Conservation (phyloP, 2,888 invertebrate genomes). For the Dryocosmus kuriphilus region DNA sequence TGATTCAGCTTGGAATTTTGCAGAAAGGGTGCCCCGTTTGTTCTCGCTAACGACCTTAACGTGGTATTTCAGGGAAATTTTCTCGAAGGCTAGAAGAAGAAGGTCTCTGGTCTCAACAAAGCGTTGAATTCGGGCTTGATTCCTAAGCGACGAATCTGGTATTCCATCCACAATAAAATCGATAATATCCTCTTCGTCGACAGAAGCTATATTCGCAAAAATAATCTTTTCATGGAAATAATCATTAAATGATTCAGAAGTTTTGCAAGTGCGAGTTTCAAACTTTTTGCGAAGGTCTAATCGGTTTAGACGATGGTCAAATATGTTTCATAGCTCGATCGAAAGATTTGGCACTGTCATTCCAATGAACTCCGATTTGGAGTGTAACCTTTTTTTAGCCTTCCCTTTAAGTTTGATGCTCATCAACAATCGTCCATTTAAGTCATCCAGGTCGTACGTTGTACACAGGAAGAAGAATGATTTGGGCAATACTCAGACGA, state of each 20-base stretch:
- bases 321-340: neutral
- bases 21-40: neutral
- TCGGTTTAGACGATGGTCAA: neutral
- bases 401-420: slow-evolving; percentile 48
- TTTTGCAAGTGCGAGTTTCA: slow-evolving; percentile 16
- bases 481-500: no score
- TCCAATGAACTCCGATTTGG: slow-evolving; percentile 49
- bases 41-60: neutral
- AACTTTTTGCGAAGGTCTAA: slow-evolving; percentile 5
- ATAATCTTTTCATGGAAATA: slow-evolving; percentile 30
- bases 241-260: slow-evolving; percentile 14
- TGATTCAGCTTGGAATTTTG: neutral
- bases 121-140: slow-evolving; percentile 10
- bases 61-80: neutral
- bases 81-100: slow-evolving; percentile 1
- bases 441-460: slow-evolving; percentile 41
- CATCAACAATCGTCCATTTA: slow-evolving; percentile 48
- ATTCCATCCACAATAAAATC: neutral
- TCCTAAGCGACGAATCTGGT: neutral
- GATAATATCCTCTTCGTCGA: slow-evolving; percentile 7
- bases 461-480: no score
- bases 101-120: neutral
- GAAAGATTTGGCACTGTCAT: slow-evolving; percentile 1
- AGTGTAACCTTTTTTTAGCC: slow-evolving; percentile 56
- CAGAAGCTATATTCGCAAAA: slow-evolving; percentile 10